Percentiles rank a stretch among this genome's conserved stretches.
These are phyloP conservation scores for Hermetia illucens DNA, from an alignment of 1,140 invertebrate species.

Conservation along the genomic window DNA sequence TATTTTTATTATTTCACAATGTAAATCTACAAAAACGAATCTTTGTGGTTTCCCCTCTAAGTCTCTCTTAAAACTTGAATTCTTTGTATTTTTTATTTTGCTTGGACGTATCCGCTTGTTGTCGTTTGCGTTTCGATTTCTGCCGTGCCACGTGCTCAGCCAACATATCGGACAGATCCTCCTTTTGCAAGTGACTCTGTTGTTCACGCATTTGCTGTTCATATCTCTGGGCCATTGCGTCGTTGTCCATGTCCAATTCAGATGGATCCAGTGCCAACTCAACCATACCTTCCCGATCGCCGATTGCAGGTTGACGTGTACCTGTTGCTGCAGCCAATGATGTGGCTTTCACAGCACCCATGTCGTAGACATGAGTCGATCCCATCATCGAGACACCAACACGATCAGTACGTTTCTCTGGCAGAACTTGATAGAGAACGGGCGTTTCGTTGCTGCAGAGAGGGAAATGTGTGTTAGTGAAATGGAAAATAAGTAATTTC, in stretches of 20 bases:
- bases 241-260: slow-evolving; percentile 89
- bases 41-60: slow-evolving; percentile 6
- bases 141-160: slow-evolving; percentile 94
- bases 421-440: slow-evolving; percentile 81
- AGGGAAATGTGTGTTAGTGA: slow-evolving; percentile 8
- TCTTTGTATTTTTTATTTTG: slow-evolving; percentile 97
- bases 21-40: neutral
- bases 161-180: slow-evolving; percentile 97
- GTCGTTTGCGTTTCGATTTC: slow-evolving; percentile 83
- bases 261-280: slow-evolving; percentile 94
- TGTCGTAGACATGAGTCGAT: slow-evolving; percentile 93
- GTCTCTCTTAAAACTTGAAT: slow-evolving; percentile 91
- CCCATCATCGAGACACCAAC: slow-evolving; percentile 96
- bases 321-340: slow-evolving; percentile 35
- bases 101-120: slow-evolving; percentile 77
- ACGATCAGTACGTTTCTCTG: slow-evolving; percentile 83
- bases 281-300: slow-evolving; percentile 54
- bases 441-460: slow-evolving; percentile 67
- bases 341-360: slow-evolving; percentile 36
- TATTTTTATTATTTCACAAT: neutral
- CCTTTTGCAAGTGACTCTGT: slow-evolving; percentile 72
- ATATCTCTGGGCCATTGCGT: slow-evolving; percentile 91
- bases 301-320: slow-evolving; percentile 18
- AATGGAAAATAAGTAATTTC: slow-evolving; percentile 4
- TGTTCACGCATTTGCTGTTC: slow-evolving; percentile 91